Base-by-base conservation (phyloP, 2,113 vertebrate species). In the Brevimyrus niger region DNA sequence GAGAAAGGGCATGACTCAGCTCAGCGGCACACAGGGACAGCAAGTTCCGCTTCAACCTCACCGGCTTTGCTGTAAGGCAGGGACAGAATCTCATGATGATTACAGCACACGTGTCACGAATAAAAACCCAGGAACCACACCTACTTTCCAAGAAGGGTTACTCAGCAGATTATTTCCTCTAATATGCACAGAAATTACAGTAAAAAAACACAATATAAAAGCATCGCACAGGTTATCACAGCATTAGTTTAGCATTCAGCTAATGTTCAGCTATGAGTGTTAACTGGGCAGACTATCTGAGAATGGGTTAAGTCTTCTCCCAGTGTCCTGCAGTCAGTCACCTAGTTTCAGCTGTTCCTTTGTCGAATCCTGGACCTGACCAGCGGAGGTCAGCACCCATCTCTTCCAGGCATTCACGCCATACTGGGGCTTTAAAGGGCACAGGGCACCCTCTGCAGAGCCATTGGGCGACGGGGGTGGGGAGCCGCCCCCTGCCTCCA, bases 341-440 rank as follows among this genome's bases (percentile, higher is more conserved):
- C 97, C 92, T 92, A 95, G 93, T 93, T 96, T 97, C 88, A 94
- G 92, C n/a, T 93, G 89, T 51, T 96, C 96, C 93, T 97, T 92
- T 88, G 92, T 95, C 89, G 94, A 91, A 91, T 96, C 94, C 82
- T 96, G 93, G 2, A 96, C 90, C 86, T 93, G 92, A 88, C 95
- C 92, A 42, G 91, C 89, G 3, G 94, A 91, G 47, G 96, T 96
- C 94, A 96, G 95, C 0, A 97, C 96, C 98, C 98, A 99, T 91
- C 97, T 97, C 92, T 97, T 99, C 98, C 98, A 99, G 0, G 98
- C 98, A 0, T 98, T 98, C 27, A 99, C 91, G 19, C 98, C 98
- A 1, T 99, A 99, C 0, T 95, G 80, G 1, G 97, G 97, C 89
- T 96, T 98, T 91, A 99, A 96, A 0, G 97, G 97, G 90, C 98